Evolutionary conservation across 2,888 invertebrate genomes (phyloP).

Genomic region (Blastobasis adustella): DNA sequence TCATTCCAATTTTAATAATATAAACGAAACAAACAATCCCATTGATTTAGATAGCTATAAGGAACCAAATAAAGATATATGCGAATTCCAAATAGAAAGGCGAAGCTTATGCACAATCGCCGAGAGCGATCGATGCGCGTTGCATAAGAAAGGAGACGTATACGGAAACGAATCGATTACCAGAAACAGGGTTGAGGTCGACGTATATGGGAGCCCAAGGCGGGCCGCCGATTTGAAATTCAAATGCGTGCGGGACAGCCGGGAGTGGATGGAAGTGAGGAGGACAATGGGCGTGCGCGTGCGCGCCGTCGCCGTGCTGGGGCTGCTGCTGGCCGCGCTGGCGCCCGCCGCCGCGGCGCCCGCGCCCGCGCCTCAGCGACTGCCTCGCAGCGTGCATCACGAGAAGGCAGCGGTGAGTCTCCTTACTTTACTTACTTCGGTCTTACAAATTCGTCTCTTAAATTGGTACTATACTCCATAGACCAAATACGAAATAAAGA

Average conservation of each 20-base stretch:
- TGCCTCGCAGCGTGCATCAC: slow-evolving; percentile 36
- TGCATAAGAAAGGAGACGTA: slow-evolving; percentile 50
- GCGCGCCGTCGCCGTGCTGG: slow-evolving; percentile 40
- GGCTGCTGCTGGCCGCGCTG: slow-evolving; percentile 47
- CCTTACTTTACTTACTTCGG: neutral
- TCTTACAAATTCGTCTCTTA: neutral
- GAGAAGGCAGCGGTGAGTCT: slow-evolving; percentile 54
- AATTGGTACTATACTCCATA: neutral
- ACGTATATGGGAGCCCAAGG: slow-evolving; percentile 50
- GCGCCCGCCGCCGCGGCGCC: slow-evolving; percentile 51
- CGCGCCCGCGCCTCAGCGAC: slow-evolving; percentile 29
- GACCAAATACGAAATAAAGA: too few relatives aligned
- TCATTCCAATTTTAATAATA: slow-evolving; percentile 54
- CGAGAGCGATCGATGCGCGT: slow-evolving; percentile 32
- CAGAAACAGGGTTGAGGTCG: slow-evolving; percentile 46
- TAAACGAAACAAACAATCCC: slow-evolving; percentile 46
- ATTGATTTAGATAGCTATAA: slow-evolving; percentile 64
- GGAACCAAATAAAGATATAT: slow-evolving; percentile 38
- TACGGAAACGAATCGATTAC: slow-evolving; percentile 56
- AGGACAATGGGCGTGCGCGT: slow-evolving; percentile 55
- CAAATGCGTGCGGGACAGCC: slow-evolving; percentile 49
- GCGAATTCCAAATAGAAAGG: slow-evolving; percentile 39
- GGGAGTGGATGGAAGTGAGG: slow-evolving; percentile 41
- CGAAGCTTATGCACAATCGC: slow-evolving; percentile 32
- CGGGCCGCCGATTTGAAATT: slow-evolving; percentile 58